Evolutionary conservation across 53 echinoderm and acorn worm species (phyloP).

Genomic region (Pentamera pediparva): DNA sequence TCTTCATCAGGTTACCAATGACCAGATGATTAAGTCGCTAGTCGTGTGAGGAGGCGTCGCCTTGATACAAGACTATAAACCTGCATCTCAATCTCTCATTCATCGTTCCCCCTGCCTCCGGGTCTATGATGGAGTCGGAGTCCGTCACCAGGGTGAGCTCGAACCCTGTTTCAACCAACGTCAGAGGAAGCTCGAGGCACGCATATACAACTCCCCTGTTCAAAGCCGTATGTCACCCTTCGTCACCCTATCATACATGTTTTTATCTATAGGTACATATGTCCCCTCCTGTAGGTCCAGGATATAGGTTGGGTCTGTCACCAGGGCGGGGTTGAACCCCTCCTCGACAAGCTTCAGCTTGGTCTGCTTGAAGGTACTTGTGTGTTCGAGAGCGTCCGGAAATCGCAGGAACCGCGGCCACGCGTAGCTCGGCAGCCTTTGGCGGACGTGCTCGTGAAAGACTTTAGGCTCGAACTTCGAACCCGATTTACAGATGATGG

Average conservation of each 20-base stretch:
- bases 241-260: constrained; percentile 48
- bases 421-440: constrained; percentile 72
- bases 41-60: no score
- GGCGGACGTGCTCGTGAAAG: constrained; percentile 54
- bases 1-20: no score
- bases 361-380: constrained; percentile 88
- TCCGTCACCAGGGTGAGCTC: constrained; percentile 63
- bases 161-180: constrained; percentile 76
- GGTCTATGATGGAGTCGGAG: constrained; percentile 54
- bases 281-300: constrained; percentile 36
- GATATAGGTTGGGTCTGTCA: constrained; percentile 58
- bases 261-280: constrained; percentile 52
- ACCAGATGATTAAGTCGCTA: no score
- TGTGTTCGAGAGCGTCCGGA: constrained; percentile 64
- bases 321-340: constrained; percentile 65
- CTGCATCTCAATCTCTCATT: no score
- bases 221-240: constrained; percentile 62
- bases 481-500: constrained; percentile 48
- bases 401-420: constrained; percentile 86
- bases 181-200: no score
- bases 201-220: no score
- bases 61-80: no score
- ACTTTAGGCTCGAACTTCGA: constrained; percentile 46
- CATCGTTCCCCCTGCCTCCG: background rate
- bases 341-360: constrained; percentile 73